A percentile compares a stretch with the other conserved stretches of the same genome.
Evolutionary conservation across 1,140 invertebrate species (phyloP).

Genomic region (Calliphora vicina): DNA sequence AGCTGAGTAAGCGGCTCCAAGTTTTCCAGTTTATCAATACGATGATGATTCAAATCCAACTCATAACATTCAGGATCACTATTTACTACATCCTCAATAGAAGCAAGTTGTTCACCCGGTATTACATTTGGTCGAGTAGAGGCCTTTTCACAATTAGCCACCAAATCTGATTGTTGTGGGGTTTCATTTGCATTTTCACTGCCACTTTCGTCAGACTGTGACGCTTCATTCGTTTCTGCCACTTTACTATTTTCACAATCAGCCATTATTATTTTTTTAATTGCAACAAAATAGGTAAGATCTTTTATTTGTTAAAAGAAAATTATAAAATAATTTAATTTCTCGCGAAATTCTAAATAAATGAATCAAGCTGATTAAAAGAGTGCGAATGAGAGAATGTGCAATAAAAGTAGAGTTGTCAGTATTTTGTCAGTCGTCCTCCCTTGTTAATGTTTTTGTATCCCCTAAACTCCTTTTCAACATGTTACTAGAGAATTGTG

Average conservation of each 20-base stretch:
- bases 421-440: too few species aligned
- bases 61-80: constrained; percentile 60
- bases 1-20: constrained; percentile 77
- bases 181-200: not conserved
- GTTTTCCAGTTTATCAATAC: constrained; percentile 83
- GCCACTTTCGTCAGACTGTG: not conserved
- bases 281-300: not conserved
- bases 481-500: too few species aligned
- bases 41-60: constrained; percentile 85
- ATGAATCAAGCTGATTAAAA: too few species aligned
- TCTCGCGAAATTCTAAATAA: not conserved
- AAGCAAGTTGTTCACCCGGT: constrained; percentile 36
- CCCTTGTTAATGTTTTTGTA: too few species aligned
- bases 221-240: not conserved
- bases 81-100: constrained; percentile 56
- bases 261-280: not conserved
- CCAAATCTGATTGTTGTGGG: not conserved
- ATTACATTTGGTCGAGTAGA: not conserved
- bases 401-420: too few species aligned
- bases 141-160: constrained; percentile 14
- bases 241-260: not conserved
- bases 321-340: not conserved
- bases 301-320: not conserved
- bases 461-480: too few species aligned
- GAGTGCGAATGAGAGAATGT: too few species aligned